Conservation (phyloP, 2,888 invertebrate genomes). For the Tetranychus truncatus region DNA sequence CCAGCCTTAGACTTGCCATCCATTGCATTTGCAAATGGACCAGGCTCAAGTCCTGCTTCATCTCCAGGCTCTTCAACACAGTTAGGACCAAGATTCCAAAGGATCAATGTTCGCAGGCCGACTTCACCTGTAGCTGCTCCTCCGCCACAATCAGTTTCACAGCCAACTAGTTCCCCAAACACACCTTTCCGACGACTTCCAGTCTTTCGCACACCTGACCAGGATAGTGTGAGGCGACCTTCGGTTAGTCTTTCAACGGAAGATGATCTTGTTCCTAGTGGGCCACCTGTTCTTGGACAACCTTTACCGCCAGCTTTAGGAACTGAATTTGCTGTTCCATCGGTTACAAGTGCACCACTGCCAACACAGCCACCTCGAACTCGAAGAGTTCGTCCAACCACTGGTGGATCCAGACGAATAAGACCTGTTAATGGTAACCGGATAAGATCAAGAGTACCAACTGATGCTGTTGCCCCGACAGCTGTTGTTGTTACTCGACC, state of each 20-base stretch:
- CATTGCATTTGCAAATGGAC: background rate
- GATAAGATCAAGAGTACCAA: background rate
- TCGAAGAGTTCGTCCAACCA: background rate
- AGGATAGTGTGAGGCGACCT: background rate
- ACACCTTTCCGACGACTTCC: constrained; percentile 18
- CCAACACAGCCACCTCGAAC: background rate
- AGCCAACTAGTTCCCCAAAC: background rate
- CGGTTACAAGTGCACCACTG: constrained; percentile 5
- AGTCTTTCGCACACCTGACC: constrained; percentile 14
- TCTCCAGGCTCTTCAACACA: background rate
- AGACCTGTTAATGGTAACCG: constrained; percentile 2
- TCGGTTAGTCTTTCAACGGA: background rate
- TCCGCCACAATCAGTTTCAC: constrained; percentile 4
- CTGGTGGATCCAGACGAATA: background rate
- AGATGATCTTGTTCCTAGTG: background rate
- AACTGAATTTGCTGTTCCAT: background rate
- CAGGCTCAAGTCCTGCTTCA: background rate
- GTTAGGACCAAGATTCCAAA: constrained; percentile 12
- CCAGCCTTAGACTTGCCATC: background rate
- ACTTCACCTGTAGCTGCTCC: background rate
- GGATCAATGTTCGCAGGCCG: constrained; percentile 14
- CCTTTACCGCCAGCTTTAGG: background rate
- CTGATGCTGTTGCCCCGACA: background rate
- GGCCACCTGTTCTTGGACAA: background rate
- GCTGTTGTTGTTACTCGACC: background rate